Evolutionary conservation across 2,113 vertebrate species (phyloP).

Genomic region (Chrysemys picta): DNA sequence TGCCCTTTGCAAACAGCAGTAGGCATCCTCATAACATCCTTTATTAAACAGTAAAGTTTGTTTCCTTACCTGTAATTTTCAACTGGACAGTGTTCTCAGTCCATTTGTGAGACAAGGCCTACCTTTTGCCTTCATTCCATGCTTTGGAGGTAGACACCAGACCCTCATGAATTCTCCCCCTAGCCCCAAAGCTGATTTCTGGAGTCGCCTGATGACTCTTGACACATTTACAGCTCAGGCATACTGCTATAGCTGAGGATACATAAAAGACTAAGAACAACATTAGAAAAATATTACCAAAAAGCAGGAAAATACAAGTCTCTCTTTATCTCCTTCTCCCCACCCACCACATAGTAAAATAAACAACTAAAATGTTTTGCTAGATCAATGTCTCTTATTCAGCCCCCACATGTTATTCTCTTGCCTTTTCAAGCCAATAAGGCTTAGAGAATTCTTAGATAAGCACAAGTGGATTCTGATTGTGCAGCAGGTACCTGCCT

Average conservation of each 20-base stretch:
- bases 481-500: not conserved
- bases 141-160: not conserved
- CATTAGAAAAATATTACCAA: constrained; percentile 13
- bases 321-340: not conserved
- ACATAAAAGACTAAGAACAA: constrained; percentile 16
- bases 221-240: constrained; percentile 5
- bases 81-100: not conserved
- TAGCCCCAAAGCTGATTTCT: constrained; percentile 6
- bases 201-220: not conserved
- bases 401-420: not conserved
- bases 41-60: constrained; percentile 12
- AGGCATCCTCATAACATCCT: not conserved
- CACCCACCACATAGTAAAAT: not conserved
- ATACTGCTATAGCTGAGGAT: not conserved
- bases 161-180: not conserved
- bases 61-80: constrained; percentile 13
- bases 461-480: not conserved
- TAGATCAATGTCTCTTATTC: not conserved
- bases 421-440: constrained; percentile 6
- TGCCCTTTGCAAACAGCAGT: not conserved
- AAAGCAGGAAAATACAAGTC: not conserved
- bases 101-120: not conserved
- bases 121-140: not conserved
- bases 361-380: not conserved
- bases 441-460: not conserved